These are phyloP conservation scores for Plebejus argus DNA, from an alignment of 2,888 invertebrate species.

Conservation along the genomic window DNA sequence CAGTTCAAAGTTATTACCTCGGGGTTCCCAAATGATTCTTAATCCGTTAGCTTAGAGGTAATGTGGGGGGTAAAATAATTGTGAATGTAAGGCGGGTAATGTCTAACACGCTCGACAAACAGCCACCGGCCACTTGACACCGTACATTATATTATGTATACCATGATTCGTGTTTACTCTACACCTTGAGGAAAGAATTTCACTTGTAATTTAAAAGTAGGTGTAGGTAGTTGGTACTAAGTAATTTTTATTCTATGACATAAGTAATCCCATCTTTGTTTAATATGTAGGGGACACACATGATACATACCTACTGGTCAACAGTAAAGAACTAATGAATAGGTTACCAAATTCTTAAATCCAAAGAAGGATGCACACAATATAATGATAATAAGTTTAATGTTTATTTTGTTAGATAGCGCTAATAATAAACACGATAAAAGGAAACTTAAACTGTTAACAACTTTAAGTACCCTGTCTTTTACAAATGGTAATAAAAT, in stretches of 20 bases:
- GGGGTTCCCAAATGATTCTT: not conserved
- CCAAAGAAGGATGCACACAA: not conserved
- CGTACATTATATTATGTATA: constrained; percentile 42
- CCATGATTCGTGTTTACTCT: not conserved
- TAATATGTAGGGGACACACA: too few relatives aligned
- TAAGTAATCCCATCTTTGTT: too few relatives aligned
- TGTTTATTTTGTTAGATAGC: not conserved
- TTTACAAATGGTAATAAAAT: not conserved
- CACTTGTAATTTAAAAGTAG: not conserved
- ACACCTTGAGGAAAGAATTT: not conserved
- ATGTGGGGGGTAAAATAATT: not conserved
- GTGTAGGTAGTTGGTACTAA: not conserved
- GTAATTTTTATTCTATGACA: too few relatives aligned
- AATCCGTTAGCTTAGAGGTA: not conserved
- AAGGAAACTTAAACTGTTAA: not conserved
- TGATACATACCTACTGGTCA: too few relatives aligned
- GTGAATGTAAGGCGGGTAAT: constrained; percentile 52
- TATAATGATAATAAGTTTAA: not conserved
- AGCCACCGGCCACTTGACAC: constrained; percentile 52
- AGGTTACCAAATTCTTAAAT: not conserved
- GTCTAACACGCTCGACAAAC: constrained; percentile 74
- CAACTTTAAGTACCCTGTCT: not conserved
- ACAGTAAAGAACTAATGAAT: too few relatives aligned
- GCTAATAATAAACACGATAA: not conserved
- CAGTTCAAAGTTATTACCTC: not conserved